Conservation (phyloP, 2,888 invertebrate genomes). For the Cosmia trapezina region DNA sequence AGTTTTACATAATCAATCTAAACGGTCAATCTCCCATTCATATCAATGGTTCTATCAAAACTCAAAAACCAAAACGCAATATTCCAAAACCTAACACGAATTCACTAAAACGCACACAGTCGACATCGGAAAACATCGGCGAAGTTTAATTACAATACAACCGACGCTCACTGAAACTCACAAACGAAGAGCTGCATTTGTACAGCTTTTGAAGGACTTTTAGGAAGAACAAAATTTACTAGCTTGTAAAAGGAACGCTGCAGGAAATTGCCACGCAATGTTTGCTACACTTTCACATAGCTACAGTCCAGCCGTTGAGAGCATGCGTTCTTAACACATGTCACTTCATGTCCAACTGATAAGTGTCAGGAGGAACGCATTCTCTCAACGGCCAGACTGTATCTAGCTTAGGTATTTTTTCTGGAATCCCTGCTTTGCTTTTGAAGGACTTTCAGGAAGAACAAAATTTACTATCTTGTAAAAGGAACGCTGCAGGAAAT, state of each 20-base stretch:
- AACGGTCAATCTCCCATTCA: no score
- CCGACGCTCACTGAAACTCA: conserved; percentile 26
- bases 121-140: conserved; percentile 5
- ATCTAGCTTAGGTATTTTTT: no score
- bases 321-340: no score
- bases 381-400: no score
- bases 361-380: no score
- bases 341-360: no score
- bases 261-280: background rate
- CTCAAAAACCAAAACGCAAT: background rate
- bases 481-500: background rate
- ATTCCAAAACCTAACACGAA: background rate
- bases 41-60: no score
- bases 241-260: background rate
- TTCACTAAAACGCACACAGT: background rate
- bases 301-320: no score
- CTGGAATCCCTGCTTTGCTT: background rate
- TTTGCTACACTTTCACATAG: no score
- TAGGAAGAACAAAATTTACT: background rate
- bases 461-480: background rate
- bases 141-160: conserved; percentile 44
- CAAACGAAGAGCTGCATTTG: conserved; percentile 21
- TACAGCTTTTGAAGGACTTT: conserved; percentile 5
- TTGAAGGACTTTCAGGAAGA: background rate
- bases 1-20: no score